Evolutionary conservation across 1,140 invertebrate species (phyloP).

Genomic region (Drosophila persimilis): DNA sequence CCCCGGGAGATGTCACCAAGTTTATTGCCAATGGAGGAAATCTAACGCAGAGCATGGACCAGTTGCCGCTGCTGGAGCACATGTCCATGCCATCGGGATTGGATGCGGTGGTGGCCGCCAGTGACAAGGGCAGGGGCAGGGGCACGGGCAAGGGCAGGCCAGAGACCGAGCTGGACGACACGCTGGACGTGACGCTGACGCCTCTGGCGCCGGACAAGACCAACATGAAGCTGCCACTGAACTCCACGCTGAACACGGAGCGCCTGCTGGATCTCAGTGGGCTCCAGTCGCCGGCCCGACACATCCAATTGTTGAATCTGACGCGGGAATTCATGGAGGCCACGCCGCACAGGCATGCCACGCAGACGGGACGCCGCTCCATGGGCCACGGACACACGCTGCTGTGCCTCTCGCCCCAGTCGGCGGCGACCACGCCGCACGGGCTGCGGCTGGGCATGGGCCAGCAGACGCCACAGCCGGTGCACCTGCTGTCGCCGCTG

Average conservation of each 20-base stretch:
- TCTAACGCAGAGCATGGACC: constrained; percentile 64
- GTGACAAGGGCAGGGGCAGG: neutral
- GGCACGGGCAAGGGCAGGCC: neutral
- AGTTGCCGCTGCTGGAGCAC: constrained; percentile 68
- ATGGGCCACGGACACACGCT: constrained; percentile 52
- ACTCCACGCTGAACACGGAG: constrained; percentile 76
- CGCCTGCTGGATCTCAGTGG: constrained; percentile 62
- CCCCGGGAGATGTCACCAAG: constrained; percentile 27
- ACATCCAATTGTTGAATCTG: constrained; percentile 67
- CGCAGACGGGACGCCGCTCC: constrained; percentile 41
- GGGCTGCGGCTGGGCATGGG: constrained; percentile 28
- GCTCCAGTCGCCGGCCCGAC: constrained; percentile 49
- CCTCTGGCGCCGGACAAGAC: constrained; percentile 64
- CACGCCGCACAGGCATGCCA: constrained; percentile 10
- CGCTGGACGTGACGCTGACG: constrained; percentile 66
- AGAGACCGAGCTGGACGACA: constrained; percentile 39
- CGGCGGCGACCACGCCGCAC: constrained; percentile 56
- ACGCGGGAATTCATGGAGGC: constrained; percentile 61
- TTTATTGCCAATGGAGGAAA: constrained; percentile 35
- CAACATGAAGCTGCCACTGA: constrained; percentile 74
- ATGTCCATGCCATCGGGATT: constrained; percentile 70
- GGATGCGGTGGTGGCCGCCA: constrained; percentile 28
- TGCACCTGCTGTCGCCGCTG: constrained; percentile 63
- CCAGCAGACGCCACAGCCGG: constrained; percentile 58
- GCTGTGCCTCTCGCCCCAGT: constrained; percentile 62